Evolutionary conservation across 2,888 invertebrate genomes (phyloP).

Genomic region (Euproctis similis): DNA sequence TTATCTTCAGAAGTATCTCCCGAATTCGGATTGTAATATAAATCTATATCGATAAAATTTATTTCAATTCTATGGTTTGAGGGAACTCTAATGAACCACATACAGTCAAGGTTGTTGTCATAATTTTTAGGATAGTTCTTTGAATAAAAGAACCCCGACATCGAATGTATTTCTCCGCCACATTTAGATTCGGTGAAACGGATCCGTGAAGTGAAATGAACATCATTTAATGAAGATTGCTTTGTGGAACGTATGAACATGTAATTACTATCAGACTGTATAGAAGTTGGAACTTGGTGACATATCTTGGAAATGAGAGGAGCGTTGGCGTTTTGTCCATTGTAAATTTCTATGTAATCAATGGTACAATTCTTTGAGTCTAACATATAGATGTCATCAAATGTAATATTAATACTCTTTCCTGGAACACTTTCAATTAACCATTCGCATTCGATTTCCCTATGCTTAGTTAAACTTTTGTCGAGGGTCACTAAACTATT

Average conservation of each 20-base stretch:
- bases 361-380: constrained; percentile 70
- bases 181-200: constrained; percentile 72
- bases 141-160: constrained; percentile 82
- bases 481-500: constrained; percentile 78
- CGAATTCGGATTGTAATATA: constrained; percentile 39
- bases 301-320: constrained; percentile 79
- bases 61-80: constrained; percentile 81
- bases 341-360: constrained; percentile 80
- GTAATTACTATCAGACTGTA: constrained; percentile 80
- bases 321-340: constrained; percentile 77
- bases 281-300: constrained; percentile 48
- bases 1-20: not conserved
- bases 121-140: constrained; percentile 90
- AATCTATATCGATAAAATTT: constrained; percentile 79
- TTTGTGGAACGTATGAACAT: constrained; percentile 81
- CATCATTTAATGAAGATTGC: constrained; percentile 72
- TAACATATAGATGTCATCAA: constrained; percentile 79
- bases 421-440: constrained; percentile 80
- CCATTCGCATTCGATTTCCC: constrained; percentile 83
- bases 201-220: constrained; percentile 78
- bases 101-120: constrained; percentile 82
- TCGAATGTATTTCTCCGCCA: constrained; percentile 80
- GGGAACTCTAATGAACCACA: constrained; percentile 84
- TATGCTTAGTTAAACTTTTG: constrained; percentile 75
- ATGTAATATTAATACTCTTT: constrained; percentile 78